These are phyloP conservation scores for Synergus gifuensis DNA, from an alignment of 2,888 invertebrate species.

Conservation along the genomic window DNA sequence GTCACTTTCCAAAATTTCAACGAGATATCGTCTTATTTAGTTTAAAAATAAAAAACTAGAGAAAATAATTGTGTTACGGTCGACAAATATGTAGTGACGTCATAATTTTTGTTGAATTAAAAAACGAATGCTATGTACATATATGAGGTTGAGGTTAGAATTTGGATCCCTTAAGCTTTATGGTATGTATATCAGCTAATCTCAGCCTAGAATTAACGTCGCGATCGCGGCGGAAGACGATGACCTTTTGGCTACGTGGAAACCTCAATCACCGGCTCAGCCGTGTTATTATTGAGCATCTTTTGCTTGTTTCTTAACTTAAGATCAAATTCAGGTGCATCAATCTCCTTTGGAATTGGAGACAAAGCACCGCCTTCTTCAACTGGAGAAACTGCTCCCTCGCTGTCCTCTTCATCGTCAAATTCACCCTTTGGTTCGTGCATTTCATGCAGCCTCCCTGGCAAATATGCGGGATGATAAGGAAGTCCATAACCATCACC, in stretches of 20 bases:
- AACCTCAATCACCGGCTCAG: conserved; percentile 81
- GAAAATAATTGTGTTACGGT: too few species aligned
- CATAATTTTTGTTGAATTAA: too few species aligned
- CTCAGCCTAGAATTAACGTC: conserved; percentile 14
- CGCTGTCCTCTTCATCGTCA: conserved; percentile 78
- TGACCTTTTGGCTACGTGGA: conserved; percentile 79
- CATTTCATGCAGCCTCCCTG: conserved; percentile 76
- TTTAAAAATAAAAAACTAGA: too few species aligned
- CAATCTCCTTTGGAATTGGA: conserved; percentile 66
- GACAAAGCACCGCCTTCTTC: conserved; percentile 70
- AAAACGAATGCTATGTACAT: too few species aligned
- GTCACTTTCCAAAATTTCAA: too few species aligned
- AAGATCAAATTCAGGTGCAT: conserved; percentile 68
- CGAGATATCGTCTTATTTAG: too few species aligned
- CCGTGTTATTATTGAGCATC: conserved; percentile 80
- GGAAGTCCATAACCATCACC: conserved; percentile 68
- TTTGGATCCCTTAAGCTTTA: too few species aligned
- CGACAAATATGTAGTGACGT: too few species aligned
- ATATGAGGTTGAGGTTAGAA: too few species aligned
- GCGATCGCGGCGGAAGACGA: conserved; percentile 11
- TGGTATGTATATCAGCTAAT: conserved; percentile 1
- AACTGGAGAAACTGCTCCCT: conserved; percentile 67
- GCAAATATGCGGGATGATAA: conserved; percentile 77
- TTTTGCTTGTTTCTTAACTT: conserved; percentile 79
- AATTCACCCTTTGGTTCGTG: conserved; percentile 77